Evolutionary conservation across 2,113 vertebrate genomes (phyloP).

Genomic region (Chlamydotis undulata): DNA sequence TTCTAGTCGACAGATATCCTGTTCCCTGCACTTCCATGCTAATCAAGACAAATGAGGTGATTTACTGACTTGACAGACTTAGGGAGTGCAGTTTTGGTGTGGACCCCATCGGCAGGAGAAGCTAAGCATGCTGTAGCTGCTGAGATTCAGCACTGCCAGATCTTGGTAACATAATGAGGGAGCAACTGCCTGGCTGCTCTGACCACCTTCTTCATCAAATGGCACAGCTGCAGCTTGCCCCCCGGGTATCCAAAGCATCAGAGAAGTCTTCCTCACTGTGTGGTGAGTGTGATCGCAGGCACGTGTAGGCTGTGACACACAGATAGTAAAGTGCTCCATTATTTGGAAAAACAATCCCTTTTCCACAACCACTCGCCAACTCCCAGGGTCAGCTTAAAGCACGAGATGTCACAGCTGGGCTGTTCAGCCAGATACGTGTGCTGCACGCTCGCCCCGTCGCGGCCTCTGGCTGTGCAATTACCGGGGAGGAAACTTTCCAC

Average conservation of each 20-base stretch:
- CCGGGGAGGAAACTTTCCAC: not conserved
- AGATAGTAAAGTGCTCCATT: not conserved
- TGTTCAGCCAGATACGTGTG: not conserved
- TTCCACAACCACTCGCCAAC: not conserved
- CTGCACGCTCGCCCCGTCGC: not conserved
- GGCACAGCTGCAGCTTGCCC: not conserved
- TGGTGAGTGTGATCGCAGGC: not conserved
- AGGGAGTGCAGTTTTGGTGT: not conserved
- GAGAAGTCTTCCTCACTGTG: not conserved
- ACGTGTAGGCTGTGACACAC: not conserved
- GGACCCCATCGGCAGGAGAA: not conserved
- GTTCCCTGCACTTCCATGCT: not conserved
- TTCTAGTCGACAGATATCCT: not conserved
- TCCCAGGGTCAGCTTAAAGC: not conserved
- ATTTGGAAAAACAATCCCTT: not conserved
- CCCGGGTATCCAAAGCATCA: rapidly evolving
- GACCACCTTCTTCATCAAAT: not conserved
- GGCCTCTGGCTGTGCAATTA: not conserved
- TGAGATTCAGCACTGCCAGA: not conserved
- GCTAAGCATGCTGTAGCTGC: not conserved
- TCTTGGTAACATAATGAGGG: rapidly evolving
- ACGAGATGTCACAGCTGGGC: not conserved
- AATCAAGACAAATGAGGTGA: not conserved
- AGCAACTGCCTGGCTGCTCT: not conserved
- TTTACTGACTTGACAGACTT: not conserved